These are phyloP conservation scores for Scomber scombrus DNA, from an alignment of 2,113 vertebrate genomes.

Conservation along the genomic window DNA sequence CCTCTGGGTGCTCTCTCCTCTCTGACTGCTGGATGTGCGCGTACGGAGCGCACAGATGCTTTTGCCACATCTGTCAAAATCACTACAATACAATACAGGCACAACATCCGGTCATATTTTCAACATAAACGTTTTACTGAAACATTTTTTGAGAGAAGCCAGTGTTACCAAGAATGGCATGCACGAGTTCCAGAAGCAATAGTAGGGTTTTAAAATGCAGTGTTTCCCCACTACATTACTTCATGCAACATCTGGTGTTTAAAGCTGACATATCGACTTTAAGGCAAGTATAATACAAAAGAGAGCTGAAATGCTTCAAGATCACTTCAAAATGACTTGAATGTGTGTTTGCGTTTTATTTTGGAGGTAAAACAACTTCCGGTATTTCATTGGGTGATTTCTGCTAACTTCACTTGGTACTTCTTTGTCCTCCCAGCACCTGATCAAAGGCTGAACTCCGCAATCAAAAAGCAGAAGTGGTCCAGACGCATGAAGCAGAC, in stretches of 20 bases:
- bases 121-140: conserved; percentile 42
- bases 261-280: not conserved
- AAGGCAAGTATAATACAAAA: not conserved
- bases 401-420: not conserved
- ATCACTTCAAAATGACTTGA: not conserved
- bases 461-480: conserved; percentile 53
- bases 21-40: conserved; percentile 39
- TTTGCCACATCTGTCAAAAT: conserved; percentile 30
- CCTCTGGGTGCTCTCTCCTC: conserved; percentile 3
- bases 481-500: not conserved
- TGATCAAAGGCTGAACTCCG: conserved; percentile 61
- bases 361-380: conserved; percentile 31
- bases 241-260: no score
- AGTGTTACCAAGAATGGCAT: not conserved
- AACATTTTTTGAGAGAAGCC: not conserved
- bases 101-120: conserved; percentile 42
- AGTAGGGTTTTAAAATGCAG: not conserved
- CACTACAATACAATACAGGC: not conserved
- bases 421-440: conserved; percentile 42
- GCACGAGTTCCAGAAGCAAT: not conserved
- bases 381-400: not conserved
- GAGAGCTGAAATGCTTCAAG: not conserved
- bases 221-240: not conserved
- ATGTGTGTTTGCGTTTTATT: conserved; percentile 33
- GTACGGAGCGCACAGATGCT: conserved; percentile 35